Conservation (phyloP, 2,113 vertebrate genomes). For the Tauraco erythrolophus region DNA sequence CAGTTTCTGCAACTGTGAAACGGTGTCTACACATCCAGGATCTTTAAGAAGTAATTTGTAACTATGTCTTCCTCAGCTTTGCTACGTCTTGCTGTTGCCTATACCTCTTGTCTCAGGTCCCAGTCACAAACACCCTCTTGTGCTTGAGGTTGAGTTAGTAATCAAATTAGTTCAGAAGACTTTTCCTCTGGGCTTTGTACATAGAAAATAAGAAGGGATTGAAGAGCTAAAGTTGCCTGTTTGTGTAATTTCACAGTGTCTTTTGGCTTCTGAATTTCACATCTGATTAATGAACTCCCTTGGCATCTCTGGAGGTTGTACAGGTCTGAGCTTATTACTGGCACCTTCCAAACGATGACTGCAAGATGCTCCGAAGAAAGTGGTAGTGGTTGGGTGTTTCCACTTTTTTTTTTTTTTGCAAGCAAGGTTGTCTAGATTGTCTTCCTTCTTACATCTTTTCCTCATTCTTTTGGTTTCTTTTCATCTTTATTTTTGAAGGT, state of each 20-base stretch:
- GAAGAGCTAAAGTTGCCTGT: neutral
- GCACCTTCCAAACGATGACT: neutral
- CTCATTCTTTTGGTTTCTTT: neutral
- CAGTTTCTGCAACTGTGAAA: neutral
- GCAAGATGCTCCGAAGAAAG: neutral
- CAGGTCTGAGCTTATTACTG: conserved; percentile 30
- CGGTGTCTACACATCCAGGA: neutral
- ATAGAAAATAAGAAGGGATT: neutral
- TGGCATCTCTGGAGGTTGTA: neutral
- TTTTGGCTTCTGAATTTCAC: neutral
- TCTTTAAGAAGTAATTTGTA: neutral
- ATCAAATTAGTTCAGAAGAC: neutral
- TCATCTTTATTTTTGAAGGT: neutral
- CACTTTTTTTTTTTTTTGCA: accelerated
- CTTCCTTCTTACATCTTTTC: neutral
- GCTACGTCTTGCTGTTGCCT: neutral
- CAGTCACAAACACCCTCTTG: neutral
- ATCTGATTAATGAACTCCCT: neutral
- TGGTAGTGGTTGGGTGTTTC: neutral
- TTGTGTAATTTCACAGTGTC: neutral
- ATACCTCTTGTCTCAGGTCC: neutral
- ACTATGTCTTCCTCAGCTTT: neutral
- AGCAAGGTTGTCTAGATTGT: neutral
- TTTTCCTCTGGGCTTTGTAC: neutral
- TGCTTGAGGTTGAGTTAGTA: neutral